Evolutionary conservation across 2,888 invertebrate species (phyloP).

Genomic region (Melipona beecheii): DNA sequence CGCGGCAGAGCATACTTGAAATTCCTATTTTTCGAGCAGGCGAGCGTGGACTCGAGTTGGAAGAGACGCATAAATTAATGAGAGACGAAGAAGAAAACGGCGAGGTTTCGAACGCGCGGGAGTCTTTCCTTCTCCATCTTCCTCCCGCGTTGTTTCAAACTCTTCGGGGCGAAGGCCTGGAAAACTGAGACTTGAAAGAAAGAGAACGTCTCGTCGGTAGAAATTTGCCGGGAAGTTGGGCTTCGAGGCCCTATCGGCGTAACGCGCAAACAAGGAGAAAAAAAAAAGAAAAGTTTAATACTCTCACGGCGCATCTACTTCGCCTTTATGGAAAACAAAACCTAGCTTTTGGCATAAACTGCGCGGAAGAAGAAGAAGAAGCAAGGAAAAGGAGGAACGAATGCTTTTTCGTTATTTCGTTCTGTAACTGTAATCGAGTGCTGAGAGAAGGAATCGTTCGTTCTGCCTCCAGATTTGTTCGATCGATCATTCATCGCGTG

Average conservation of each 20-base stretch:
- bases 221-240: constrained; percentile 60
- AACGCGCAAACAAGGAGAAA: constrained; percentile 27
- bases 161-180: background rate
- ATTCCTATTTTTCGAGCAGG: background rate
- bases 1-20: background rate
- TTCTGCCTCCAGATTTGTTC: constrained; percentile 56
- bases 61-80: constrained; percentile 38
- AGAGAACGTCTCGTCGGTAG: constrained; percentile 18
- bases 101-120: constrained; percentile 29
- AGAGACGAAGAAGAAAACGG: background rate
- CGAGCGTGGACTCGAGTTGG: background rate
- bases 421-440: constrained; percentile 48
- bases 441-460: constrained; percentile 53
- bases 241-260: constrained; percentile 56
- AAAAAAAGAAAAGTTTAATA: constrained; percentile 58
- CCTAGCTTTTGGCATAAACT: constrained; percentile 67
- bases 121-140: background rate
- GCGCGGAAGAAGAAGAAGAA: constrained; percentile 46
- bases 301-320: constrained; percentile 56
- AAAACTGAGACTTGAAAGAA: background rate
- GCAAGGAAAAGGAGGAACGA: background rate
- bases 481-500: constrained; percentile 32
- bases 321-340: constrained; percentile 74
- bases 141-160: constrained; percentile 10
- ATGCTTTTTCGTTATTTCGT: constrained; percentile 33